phyloP scores from a whole-genome alignment of 2,797 vertebrate species.

The Caiman crocodilus region DNA sequence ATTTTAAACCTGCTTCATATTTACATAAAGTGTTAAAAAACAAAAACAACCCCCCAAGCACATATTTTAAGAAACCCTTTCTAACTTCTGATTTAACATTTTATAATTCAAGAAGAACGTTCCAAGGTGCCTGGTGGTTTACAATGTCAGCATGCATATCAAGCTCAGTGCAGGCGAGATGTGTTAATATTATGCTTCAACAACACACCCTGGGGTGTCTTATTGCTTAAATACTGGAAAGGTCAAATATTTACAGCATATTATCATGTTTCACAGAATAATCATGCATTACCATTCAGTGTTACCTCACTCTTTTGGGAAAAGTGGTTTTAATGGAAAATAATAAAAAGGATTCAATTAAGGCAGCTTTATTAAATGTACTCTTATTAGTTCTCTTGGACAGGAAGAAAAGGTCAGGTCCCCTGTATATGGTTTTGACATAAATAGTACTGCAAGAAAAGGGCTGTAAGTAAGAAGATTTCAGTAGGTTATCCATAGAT shows the following conservation, averaged over 20 bases:
- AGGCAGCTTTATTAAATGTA: not conserved
- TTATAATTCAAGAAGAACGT: not conserved
- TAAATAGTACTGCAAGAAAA: not conserved
- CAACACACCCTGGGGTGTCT: conserved; percentile 52
- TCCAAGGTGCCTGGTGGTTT: conserved; percentile 15
- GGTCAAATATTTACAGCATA: conserved; percentile 67
- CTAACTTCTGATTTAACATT: conserved; percentile 23
- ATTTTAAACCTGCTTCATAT: not conserved
- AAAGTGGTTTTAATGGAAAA: conserved; percentile 1
- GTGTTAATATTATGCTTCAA: conserved; percentile 64
- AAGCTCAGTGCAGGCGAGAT: not conserved
- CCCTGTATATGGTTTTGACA: not conserved
- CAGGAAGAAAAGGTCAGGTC: not conserved
- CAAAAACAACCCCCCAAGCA: not conserved
- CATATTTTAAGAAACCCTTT: not conserved
- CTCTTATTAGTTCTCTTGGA: not conserved
- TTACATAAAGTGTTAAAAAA: not conserved
- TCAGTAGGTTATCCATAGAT: not conserved
- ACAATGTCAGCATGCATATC: conserved; percentile 6
- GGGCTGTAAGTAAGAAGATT: not conserved
- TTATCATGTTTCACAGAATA: conserved; percentile 50
- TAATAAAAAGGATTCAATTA: not conserved
- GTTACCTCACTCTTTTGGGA: not conserved
- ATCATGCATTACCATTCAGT: conserved; percentile 35
- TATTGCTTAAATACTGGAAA: conserved; percentile 71